These are phyloP conservation scores for Noctua janthina DNA, from an alignment of 2,888 invertebrate genomes.

Conservation along the genomic window DNA sequence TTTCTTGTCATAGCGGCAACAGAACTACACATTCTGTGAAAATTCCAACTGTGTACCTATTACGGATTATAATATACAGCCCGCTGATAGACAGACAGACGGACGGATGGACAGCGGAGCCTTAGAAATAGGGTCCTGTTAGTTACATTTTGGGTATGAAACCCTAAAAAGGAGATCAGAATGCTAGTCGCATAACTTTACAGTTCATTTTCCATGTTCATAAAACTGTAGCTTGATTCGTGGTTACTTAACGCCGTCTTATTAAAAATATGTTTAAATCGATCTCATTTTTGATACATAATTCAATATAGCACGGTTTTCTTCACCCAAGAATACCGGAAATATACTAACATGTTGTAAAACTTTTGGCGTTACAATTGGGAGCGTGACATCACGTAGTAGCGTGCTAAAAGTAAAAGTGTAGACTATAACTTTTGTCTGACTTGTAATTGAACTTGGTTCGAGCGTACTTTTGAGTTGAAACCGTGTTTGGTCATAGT, in stretches of 20 bases:
- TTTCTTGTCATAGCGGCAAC: too few species aligned
- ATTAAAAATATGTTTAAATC: not conserved
- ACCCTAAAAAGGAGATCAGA: too few species aligned
- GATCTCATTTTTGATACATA: not conserved
- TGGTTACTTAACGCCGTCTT: not conserved
- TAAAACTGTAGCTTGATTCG: not conserved
- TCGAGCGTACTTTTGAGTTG: not conserved
- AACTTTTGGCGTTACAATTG: conserved; percentile 20
- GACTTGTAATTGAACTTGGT: not conserved
- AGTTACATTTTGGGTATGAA: too few species aligned
- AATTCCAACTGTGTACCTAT: too few species aligned
- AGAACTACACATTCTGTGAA: too few species aligned
- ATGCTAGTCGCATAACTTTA: too few species aligned
- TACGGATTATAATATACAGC: too few species aligned
- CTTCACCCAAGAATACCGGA: conserved; percentile 10
- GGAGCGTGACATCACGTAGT: not conserved
- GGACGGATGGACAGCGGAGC: too few species aligned
- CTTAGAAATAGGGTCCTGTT: too few species aligned
- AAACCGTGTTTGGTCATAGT: not conserved
- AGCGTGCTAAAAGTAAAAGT: conserved; percentile 51
- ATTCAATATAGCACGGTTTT: not conserved
- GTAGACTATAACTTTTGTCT: not conserved
- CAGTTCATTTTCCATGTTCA: not conserved
- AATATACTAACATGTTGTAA: not conserved
- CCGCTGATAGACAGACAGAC: too few species aligned